A percentile compares a stretch with the other conserved stretches of the same genome.
Conservation (phyloP, 2,113 vertebrate genomes). For the Nothoprocta pentlandii region DNA sequence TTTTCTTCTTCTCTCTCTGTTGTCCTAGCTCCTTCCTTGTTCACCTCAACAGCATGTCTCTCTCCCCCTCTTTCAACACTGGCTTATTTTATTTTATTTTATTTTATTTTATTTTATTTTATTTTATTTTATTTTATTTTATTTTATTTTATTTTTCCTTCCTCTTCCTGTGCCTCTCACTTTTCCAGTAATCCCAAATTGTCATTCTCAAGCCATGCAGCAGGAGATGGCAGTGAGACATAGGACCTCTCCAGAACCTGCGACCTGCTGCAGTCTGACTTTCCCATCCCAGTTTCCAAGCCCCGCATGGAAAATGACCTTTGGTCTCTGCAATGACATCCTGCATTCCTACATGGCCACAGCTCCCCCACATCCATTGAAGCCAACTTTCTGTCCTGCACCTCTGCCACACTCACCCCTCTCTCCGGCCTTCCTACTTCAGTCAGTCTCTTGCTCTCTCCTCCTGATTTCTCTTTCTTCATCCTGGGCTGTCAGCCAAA, state of each 20-base stretch:
- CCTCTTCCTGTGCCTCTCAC: not conserved
- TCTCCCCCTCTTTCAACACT: not conserved
- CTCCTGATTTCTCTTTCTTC: conserved; percentile 11
- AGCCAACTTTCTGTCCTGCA: not conserved
- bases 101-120: too few species aligned
- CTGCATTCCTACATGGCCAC: not conserved
- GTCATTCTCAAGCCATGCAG: not conserved
- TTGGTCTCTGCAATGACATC: not conserved
- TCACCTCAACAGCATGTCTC: not conserved
- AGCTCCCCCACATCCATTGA: not conserved
- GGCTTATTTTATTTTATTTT: not conserved
- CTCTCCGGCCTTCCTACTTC: not conserved
- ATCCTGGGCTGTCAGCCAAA: conserved; percentile 13
- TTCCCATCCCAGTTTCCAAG: not conserved
- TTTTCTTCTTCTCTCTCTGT: not conserved
- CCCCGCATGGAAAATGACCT: not conserved
- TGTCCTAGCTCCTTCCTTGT: not conserved
- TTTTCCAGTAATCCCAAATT: not conserved
- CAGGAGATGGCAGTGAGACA: not conserved
- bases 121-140: too few species aligned
- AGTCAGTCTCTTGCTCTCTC: not conserved
- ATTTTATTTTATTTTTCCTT: not conserved
- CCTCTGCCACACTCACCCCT: not conserved
- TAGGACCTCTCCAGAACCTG: not conserved
- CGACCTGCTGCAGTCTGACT: not conserved